These are phyloP conservation scores for Holocentrus rufus DNA, from an alignment of 2,797 vertebrate genomes.

Conservation along the genomic window DNA sequence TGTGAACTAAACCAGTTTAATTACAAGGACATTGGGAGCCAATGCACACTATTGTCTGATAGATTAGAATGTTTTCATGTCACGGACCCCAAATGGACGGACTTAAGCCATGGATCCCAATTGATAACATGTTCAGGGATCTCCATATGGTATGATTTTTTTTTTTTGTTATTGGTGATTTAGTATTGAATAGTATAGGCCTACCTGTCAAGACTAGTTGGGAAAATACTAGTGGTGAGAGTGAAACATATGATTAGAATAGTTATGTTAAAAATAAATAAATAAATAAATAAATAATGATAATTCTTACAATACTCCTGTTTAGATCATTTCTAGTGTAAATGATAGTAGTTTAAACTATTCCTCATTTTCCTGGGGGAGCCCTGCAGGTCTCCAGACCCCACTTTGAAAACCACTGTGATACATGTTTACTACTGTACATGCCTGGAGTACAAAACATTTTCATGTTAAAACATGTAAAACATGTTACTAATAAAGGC, in stretches of 20 bases:
- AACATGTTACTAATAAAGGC: slow-evolving; percentile 22
- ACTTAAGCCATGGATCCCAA: slow-evolving; percentile 48
- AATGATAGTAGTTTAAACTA: slow-evolving; percentile 56
- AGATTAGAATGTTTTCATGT: slow-evolving; percentile 68
- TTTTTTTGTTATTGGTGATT: slow-evolving; percentile 70
- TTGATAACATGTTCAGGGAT: slow-evolving; percentile 66
- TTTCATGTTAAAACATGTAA: slow-evolving; percentile 8
- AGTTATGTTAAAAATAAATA: too few species aligned
- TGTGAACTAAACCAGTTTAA: slow-evolving; percentile 64
- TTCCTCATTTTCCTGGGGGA: slow-evolving; percentile 16
- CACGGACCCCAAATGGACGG: slow-evolving; percentile 34
- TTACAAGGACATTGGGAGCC: slow-evolving; percentile 76
- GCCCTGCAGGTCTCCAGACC: slow-evolving; percentile 16
- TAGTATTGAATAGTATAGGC: slow-evolving; percentile 70
- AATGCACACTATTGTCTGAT: slow-evolving; percentile 57
- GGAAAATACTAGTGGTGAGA: slow-evolving; percentile 48
- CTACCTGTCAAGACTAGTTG: slow-evolving; percentile 67
- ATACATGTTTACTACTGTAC: slow-evolving; percentile 19
- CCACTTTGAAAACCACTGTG: neutral
- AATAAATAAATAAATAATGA: slow-evolving; percentile 57
- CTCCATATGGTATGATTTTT: slow-evolving; percentile 51
- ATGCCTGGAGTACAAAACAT: slow-evolving; percentile 29
- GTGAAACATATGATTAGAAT: neutral
- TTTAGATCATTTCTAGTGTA: slow-evolving; percentile 37
- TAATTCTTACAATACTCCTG: slow-evolving; percentile 61